Percentiles rank a stretch among this genome's conserved stretches.
These are phyloP conservation scores for Neomicropteryx cornuta DNA, from an alignment of 1,140 invertebrate genomes.

Conservation along the genomic window DNA sequence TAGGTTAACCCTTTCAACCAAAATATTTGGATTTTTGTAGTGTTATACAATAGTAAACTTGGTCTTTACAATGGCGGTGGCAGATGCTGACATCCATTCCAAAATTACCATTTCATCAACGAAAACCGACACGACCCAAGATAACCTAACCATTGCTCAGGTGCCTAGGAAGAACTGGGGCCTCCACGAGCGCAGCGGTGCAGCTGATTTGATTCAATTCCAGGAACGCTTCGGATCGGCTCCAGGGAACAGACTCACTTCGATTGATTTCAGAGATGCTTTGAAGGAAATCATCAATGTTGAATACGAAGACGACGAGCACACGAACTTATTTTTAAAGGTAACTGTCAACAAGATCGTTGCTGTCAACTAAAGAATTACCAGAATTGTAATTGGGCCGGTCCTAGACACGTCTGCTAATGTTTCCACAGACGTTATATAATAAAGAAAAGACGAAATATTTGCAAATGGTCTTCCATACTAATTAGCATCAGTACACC, in stretches of 20 bases:
- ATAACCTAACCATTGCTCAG: too few relatives aligned
- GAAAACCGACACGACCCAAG: too few relatives aligned
- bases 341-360: conserved; percentile 11
- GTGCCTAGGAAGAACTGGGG: conserved; percentile 22
- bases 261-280: conserved; percentile 22
- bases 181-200: conserved; percentile 28
- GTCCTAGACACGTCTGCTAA: background rate
- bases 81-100: too few relatives aligned
- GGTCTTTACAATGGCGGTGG: too few relatives aligned
- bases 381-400: background rate
- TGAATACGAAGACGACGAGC: conserved; percentile 34
- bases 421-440: background rate
- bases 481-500: too few relatives aligned
- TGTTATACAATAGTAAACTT: too few relatives aligned
- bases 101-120: too few relatives aligned
- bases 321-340: conserved; percentile 34
- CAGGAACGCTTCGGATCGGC: conserved; percentile 25
- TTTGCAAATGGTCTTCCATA: background rate
- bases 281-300: conserved; percentile 24
- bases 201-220: conserved; percentile 27
- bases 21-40: too few relatives aligned
- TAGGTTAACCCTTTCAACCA: too few relatives aligned
- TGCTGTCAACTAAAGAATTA: background rate
- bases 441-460: background rate
- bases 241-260: conserved; percentile 21